Conservation (phyloP, 1,140 invertebrate genomes). For the Achatina immaculata region DNA sequence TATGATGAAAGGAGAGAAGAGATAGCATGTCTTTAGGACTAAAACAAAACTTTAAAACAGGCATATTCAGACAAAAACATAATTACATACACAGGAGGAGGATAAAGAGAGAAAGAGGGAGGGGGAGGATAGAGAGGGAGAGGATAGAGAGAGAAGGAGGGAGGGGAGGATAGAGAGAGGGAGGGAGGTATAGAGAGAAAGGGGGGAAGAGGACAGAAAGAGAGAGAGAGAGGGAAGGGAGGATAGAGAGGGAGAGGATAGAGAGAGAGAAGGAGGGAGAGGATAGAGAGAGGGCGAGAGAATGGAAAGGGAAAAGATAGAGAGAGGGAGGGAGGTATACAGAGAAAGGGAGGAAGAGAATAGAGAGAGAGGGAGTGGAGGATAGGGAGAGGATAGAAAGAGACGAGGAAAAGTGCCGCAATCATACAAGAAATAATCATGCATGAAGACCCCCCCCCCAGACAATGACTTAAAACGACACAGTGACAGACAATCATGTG, state of each 20-base stretch:
- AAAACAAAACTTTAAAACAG: background rate
- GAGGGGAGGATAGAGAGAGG: background rate
- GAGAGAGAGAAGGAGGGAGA: slow-evolving; percentile 2
- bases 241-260: background rate
- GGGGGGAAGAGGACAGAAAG: background rate
- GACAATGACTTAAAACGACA: too few relatives aligned
- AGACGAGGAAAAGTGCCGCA: slow-evolving; percentile 3
- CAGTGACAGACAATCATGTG: too few relatives aligned
- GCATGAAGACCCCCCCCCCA: too few relatives aligned
- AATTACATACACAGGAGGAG: background rate
- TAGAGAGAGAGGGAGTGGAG: slow-evolving; percentile 11
- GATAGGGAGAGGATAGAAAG: background rate
- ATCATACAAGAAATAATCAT: too few relatives aligned
- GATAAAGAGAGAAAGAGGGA: background rate
- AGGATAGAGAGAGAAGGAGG: background rate
- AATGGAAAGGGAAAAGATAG: slow-evolving; percentile 11
- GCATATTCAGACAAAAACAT: background rate
- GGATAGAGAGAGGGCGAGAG: slow-evolving; percentile 1
- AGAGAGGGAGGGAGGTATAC: slow-evolving; percentile 16
- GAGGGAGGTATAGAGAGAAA: background rate
- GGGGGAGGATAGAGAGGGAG: background rate
- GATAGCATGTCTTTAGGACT: too few relatives aligned
- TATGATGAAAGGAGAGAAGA: too few relatives aligned
- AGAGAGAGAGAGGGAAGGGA: background rate
- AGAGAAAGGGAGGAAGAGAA: slow-evolving; percentile 23